Base-by-base conservation (phyloP, 2,888 invertebrate species). In the Heteropelma amictum region DNA sequence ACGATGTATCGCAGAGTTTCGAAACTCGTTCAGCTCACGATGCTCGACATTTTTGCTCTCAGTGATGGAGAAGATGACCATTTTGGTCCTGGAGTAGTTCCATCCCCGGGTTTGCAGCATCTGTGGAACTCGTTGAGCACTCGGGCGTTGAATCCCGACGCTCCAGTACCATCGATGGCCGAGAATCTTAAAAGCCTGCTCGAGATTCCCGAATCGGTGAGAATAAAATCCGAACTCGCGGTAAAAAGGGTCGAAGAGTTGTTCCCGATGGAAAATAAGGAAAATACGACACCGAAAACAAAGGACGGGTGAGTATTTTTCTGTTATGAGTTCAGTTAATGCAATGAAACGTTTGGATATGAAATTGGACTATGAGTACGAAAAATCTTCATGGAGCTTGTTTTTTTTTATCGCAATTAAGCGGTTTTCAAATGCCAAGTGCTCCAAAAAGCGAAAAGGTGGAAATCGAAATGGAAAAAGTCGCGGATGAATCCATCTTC, bases 71-170 rank as follows among this genome's bases (percentile, higher is more conserved):
- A 35, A 7, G 17, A 54, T 2, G 21, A 54, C 3, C 30, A 12
- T 14, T 82, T 81, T 51, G 33, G 75, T 38, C 74, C 81, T 10
- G 86, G 81, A 35, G 79, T 30, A 8, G 76, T 86, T 47, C 80
- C 80, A 2, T 72, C 84, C 60, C 79, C 84, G 47, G 67, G 49
- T 0, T 47, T 72, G n/a, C 87, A 87, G 35, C 79, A 83, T 56
- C 42, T 70, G 0, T 86, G 81, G 81, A 79, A 87, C 71, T 68
- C 72, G 12, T 33, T 87, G 14, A 71, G 83, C 0, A 47, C 80
- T 76, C 83, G 87, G 4, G 85, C 83, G 1, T 30, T 87, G 0
- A 71, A 86, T 77, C 83, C 83, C 3, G 60, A 81, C 1, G 68
- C 75, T n/a, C 75, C 84, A 3, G 49, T 87, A n/a, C 79, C 82